Evolutionary conservation across 2,113 vertebrate genomes (phyloP), one percentile per base, ranked within the genome.

Genomic region (Ictidomys tridecemlineatus): DNA sequence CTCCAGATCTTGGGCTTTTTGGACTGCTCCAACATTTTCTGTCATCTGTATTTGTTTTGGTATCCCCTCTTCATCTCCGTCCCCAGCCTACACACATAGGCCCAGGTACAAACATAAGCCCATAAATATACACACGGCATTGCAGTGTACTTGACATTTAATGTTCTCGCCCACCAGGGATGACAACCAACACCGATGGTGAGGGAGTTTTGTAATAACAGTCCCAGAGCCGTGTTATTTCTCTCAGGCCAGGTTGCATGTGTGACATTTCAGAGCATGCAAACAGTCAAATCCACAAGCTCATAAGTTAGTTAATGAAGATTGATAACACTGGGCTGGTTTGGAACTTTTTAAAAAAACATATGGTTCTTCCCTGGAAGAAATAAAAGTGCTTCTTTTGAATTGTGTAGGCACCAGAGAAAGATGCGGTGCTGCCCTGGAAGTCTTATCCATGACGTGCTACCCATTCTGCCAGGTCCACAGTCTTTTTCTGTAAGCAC

Each of bases 381-480:
- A 56, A 85, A 89, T 24, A 30, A n/a, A 39, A 58, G 48, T 14
- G 11, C 37, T 28, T 2, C 2, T 70, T 61, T 84, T 84, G 8
- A 72, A 34, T 18, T 42, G 0, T 11, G 13, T 22, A 18, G 79
- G 24, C 65, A 39, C 2, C 86, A 30, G 16, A n/a, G 24, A n/a
- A 51, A 53, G 24, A 56, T 30, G 11, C 24, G 22, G 4, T 8
- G 3, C 10, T 56, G 85, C 30, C 22, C 16, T 13, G 17, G 39
- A 73, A 4, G 11, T 34, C 16, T 34, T 76, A 1, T 51, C 12
- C 61, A 63, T 0, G 12, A 53, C 17, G 65, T 0, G 0, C 24
- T 45, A 5, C 34, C 10, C 45, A 37, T 8, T 58, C 58, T 84
- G 51, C 70, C 70, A 87, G 58, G 65, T 17, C 67, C 58, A 0